Base-by-base conservation (phyloP, 1,140 invertebrate species). In the Temnothorax longispinosus region DNA sequence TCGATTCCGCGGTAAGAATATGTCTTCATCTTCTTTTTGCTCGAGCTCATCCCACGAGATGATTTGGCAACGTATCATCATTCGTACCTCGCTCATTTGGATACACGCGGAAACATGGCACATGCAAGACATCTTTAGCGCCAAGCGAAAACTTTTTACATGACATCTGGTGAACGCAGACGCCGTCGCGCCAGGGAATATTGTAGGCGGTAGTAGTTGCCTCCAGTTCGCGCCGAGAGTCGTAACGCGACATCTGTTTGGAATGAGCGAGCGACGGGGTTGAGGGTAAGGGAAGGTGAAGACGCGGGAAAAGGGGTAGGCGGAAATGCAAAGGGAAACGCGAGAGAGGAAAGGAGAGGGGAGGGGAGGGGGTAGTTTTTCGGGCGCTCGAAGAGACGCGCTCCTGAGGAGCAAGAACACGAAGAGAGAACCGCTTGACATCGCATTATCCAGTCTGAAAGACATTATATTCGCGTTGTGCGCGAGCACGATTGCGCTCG, bases 231-330 rank as follows among this genome's bases (percentile, higher is more conserved):
- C 84, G 65, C 54, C 74, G 35, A 90, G 88, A 91, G 85, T 92
- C 92, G 74, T 92, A 92, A 92, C 89, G 91, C 88, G 91, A 92
- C 92, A 93, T 93, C 92, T 93, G 92, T 90, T 92, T 85, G 89
- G 67, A 91, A 92, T 87, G 91, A 91, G 86, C 80, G 74, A 86
- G 89, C 50, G 44, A 60, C 67, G 65, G 60, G 75, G 32, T 71
- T 60, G 60, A 72, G 75, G 65, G 77, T 52, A 10, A 75, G 80
- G 60, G 77, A 72, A 11, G 82, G 11, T 18, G 71, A 77, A 58
- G 50, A 67, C 64, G 47, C 75, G 56, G 62, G 38, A 13, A 82
- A 27, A 67, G 76, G 38, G 60, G n/a, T 32, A 27, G 27, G 44
- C 38, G 80, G 44, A 86, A 52, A 62, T 69, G 52, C 52, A 81